Base-by-base conservation (phyloP, 2,888 invertebrate species). In the Amblyjoppa proteus region DNA sequence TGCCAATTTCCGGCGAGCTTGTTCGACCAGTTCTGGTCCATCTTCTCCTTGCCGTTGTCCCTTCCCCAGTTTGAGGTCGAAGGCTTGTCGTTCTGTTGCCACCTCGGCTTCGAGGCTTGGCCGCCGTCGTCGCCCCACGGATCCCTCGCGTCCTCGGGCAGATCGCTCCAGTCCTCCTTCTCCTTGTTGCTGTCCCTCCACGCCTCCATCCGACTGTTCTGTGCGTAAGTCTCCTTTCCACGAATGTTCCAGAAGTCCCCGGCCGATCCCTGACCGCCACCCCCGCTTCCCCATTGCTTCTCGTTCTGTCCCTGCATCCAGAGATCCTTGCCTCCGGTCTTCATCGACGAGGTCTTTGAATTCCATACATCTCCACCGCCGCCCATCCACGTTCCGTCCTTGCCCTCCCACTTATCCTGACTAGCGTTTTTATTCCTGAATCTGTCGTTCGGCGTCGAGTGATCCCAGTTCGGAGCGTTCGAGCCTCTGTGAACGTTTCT, bases 101-200 rank as follows among this genome's bases (percentile, higher is more conserved):
- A 71, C 77, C 88, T 20, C 4, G 64, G 58, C 84, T 87, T 82
- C n/a, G 64, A 64, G 28, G 58, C 56, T 79, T 61, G 69, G 49
- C 79, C 61, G 28, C 69, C 83, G 68, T 94, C 93, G 38, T 94
- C 94, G 3, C 91, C 93, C 94, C 94, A 94, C 13, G 94, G 94
- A 89, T 94, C 94, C 76, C 90, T 90, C 2, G 94, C 93, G 76
- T 94, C 93, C 77, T 94, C 94, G 0, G 94, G 93, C 31, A 94
- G 87, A 86, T 94, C 94, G 56, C 90, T 89, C 90, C 91, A 92
- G 58, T 94, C 93, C 0, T 93, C 93, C 78, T 92, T 93, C 3
- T 93, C 92, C 1, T 91, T 90, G 38, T 88, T 87, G 20, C 74
- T 85, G 41, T 91, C 91, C 83, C 87, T 82, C 88, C 91, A 90